These are phyloP conservation scores for Philaethria dido DNA, from an alignment of 2,888 invertebrate species.

Conservation along the genomic window DNA sequence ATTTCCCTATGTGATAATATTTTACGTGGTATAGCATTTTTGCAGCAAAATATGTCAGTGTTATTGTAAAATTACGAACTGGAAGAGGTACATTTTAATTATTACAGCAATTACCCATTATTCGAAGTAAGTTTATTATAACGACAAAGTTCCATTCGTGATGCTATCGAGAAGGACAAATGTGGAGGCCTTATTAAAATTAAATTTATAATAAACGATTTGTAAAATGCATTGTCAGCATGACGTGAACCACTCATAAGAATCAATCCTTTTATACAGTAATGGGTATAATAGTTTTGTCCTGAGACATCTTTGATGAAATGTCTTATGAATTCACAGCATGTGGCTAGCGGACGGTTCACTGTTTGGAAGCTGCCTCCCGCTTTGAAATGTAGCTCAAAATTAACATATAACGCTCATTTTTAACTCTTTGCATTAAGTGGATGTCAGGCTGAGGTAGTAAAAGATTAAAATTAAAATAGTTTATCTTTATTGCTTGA, in stretches of 20 bases:
- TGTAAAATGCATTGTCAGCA: constrained; percentile 80
- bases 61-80: too few relatives aligned
- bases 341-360: constrained; percentile 62
- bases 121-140: constrained; percentile 51
- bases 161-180: constrained; percentile 67
- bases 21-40: too few relatives aligned
- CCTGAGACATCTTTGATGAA: constrained; percentile 72
- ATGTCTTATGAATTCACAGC: constrained; percentile 72
- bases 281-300: constrained; percentile 72
- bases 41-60: too few relatives aligned
- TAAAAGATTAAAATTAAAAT: constrained; percentile 52
- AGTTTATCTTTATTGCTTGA: constrained; percentile 59
- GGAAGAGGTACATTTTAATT: too few relatives aligned
- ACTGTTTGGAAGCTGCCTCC: constrained; percentile 76
- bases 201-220: constrained; percentile 76
- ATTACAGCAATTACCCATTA: neutral
- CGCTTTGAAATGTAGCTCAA: constrained; percentile 50
- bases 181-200: constrained; percentile 59
- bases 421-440: constrained; percentile 66
- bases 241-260: constrained; percentile 67
- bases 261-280: constrained; percentile 60
- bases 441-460: constrained; percentile 49
- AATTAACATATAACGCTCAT: constrained; percentile 57
- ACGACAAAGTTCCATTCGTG: constrained; percentile 71
- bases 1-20: too few relatives aligned